These are phyloP conservation scores for Meleagris gallopavo DNA, from an alignment of 2,113 vertebrate genomes.

Conservation along the genomic window DNA sequence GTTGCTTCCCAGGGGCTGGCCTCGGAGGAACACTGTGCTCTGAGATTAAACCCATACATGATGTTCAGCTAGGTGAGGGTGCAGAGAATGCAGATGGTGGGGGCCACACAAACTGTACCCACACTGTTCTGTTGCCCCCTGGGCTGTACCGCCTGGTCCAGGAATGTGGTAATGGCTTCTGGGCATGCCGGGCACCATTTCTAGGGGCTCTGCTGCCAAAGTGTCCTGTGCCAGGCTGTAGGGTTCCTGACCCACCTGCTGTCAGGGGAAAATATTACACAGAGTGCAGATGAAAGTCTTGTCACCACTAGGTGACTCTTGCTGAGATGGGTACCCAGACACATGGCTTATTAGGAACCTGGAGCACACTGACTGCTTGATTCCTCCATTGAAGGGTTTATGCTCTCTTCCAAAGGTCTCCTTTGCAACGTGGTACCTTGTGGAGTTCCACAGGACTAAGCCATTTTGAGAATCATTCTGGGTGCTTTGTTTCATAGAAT, in stretches of 20 bases:
- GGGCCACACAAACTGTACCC: not conserved
- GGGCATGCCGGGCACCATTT: not conserved
- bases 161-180: too few species aligned
- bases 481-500: not conserved
- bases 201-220: not conserved
- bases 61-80: not conserved
- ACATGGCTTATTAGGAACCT: too few species aligned
- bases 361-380: fast-evolving
- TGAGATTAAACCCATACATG: not conserved
- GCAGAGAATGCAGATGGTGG: not conserved
- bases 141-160: not conserved
- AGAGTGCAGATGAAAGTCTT: not conserved
- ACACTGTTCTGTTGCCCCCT: not conserved
- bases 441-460: not conserved
- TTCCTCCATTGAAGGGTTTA: not conserved
- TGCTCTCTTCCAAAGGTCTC: not conserved
- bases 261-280: not conserved
- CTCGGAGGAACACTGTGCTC: too few species aligned
- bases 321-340: too few species aligned
- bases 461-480: not conserved
- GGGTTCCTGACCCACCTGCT: not conserved
- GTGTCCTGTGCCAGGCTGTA: fast-evolving
- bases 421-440: not conserved
- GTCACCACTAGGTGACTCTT: fast-evolving
- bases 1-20: not conserved